Evolutionary conservation across 2,888 invertebrate species (phyloP), one percentile per base, ranked within the genome.

Genomic region (Rhagium mordax): DNA sequence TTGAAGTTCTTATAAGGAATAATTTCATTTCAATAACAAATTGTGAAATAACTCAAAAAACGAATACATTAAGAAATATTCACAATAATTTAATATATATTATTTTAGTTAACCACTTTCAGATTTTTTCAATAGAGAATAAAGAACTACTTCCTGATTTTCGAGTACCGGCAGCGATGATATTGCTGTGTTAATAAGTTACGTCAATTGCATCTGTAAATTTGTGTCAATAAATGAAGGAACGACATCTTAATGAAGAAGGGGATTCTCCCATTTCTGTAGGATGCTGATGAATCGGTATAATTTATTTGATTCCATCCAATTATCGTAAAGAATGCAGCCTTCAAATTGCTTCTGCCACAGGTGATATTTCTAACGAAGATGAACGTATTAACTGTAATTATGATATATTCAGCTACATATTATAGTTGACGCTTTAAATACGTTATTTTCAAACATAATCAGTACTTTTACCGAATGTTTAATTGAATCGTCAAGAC

Each of bases 401-500:
- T 51, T 16, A 51, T 51, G 8, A 51, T 51, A 51, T 20, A 51
- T 51, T 16, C 20, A 51, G 8, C 8, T 51, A 18, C 18, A 8
- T 18, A 51, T 51, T 16, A 7, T 18, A 51, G 51, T 51, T 51
- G 18, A 2, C 6, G 51, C 18, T 51, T 1, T 16, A 51, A 18
- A 16, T 51, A 20, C 18, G 51, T 20, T 51, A 51, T 51, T 51
- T 18, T 18, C 6, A 49, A 18, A 7, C 49, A 16, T 49, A 18
- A 18, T 51, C 29, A 59, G 33, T 0, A 24, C 53, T 29, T n/a
- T 1, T 27, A 51, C 24, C 65, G n/a, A 33, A 53, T 65, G 53
- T 33, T 71, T 70, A 68, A 75, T 68, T 72, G 68, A 75, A 71
- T 73, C 71, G 71, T 75, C 69, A 73, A 61, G 55, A 71, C 66